Evolutionary conservation across 2,797 vertebrate genomes (phyloP).

Genomic region (Diplodus puntazzo): DNA sequence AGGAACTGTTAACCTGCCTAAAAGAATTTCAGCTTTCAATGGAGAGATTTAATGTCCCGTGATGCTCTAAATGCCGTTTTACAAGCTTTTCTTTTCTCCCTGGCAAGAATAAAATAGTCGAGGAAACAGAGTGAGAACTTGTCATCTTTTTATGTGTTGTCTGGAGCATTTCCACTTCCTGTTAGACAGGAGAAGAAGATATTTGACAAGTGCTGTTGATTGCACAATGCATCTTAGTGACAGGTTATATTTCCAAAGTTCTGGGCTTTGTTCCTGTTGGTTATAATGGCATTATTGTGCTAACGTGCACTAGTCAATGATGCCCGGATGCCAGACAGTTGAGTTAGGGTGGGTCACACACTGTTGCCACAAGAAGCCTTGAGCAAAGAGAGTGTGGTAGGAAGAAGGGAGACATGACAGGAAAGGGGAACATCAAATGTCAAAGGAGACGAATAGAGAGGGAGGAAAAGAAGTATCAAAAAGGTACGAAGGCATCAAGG

Average conservation of each 20-base stretch:
- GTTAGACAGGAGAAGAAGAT: background rate
- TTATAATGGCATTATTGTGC: background rate
- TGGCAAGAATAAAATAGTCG: slow-evolving; percentile 4
- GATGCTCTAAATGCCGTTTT: slow-evolving; percentile 20
- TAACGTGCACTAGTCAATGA: no score
- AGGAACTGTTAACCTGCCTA: slow-evolving; percentile 21
- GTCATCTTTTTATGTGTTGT: background rate
- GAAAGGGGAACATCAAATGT: no score
- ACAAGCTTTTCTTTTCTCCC: background rate
- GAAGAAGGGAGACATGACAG: no score
- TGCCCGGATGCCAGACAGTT: no score
- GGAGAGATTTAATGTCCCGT: slow-evolving; percentile 17
- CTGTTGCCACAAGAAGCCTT: no score
- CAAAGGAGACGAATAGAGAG: no score
- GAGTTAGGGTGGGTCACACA: no score
- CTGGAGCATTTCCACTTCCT: slow-evolving; percentile 1
- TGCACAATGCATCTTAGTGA: background rate
- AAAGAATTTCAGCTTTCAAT: slow-evolving; percentile 24
- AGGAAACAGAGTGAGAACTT: background rate
- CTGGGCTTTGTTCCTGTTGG: background rate
- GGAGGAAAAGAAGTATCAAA: no score
- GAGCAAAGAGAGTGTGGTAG: no score
- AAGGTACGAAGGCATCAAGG: no score
- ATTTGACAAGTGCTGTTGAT: background rate
- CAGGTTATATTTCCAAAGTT: background rate